Evolutionary conservation across 2,888 invertebrate genomes (phyloP), one percentile per base, ranked within the genome.

Genomic region (Clepsis dumicolana): DNA sequence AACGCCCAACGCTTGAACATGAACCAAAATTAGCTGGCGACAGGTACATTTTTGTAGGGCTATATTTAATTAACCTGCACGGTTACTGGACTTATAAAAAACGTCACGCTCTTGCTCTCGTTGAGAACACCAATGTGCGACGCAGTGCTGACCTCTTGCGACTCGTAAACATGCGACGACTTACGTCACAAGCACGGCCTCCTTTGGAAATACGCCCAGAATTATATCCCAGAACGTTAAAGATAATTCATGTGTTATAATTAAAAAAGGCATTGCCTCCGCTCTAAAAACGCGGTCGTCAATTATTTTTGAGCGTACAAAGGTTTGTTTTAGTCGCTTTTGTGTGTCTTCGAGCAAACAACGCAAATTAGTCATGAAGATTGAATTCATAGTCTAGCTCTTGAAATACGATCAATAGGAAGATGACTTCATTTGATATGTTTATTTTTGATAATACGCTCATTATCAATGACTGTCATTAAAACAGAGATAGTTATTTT

Each of bases 171-270:
- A 66, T 73, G 76, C 76, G 73, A 77, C 71, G 72, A 72, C 67
- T 71, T 67, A 70, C 82, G 83, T 83, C 83, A 84, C 76, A 71
- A 71, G 74, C 75, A 76, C 77, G 75, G 73, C 73, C 76, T 77
- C 69, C 74, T 81, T 87, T 88, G 87, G 87, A 87, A 80, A 79
- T 82, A 77, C 80, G 87, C 85, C 85, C 87, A 85, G 81, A 82
- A 77, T 79, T 80, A 78, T 76, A 75, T 75, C 70, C 72, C 73
- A 71, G 71, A 67, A 72, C 74, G 77, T 77, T 79, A 79, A 80
- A 80, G 75, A 81, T 68, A 48, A 68, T 64, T 68, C 66, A 50
- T 59, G 62, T 52, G 69, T 74, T 81, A 78, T 79, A 76, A 80
- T 80, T 81, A 80, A 79, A 74, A 64, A 64, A 62, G 60, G n/a